These are phyloP conservation scores for Coturnix japonica DNA, from an alignment of 2,113 vertebrate genomes.

Conservation along the genomic window DNA sequence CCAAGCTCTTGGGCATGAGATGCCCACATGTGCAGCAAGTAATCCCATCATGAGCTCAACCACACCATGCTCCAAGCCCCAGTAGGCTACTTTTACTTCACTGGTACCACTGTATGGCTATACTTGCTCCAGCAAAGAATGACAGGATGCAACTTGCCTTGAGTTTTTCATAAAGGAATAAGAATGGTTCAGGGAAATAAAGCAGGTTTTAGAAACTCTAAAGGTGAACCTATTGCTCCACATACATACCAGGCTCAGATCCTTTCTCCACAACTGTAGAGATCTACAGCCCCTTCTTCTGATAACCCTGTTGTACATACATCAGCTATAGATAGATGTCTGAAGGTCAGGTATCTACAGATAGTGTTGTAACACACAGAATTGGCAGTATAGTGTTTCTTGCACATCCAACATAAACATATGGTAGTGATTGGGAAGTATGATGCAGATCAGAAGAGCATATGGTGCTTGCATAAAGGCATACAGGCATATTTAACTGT, in stretches of 20 bases:
- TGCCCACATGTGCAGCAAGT: rapidly evolving
- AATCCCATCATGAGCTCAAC: background rate
- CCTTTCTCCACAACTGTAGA: background rate
- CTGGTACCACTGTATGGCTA: background rate
- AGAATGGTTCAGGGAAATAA: background rate
- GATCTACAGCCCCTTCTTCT: background rate
- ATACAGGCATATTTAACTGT: background rate
- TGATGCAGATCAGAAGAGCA: background rate
- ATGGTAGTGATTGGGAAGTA: background rate
- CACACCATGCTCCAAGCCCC: background rate
- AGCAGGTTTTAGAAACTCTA: background rate
- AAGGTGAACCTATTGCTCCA: background rate
- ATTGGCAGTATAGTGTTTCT: background rate
- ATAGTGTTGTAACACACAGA: background rate
- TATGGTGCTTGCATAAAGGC: background rate
- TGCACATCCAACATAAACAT: background rate
- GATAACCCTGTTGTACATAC: background rate
- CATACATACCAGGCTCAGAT: background rate
- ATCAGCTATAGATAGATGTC: background rate
- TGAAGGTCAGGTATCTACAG: background rate
- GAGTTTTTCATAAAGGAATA: background rate
- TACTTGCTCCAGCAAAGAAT: background rate
- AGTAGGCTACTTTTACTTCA: background rate
- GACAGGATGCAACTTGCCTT: background rate
- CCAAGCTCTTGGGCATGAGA: rapidly evolving